Evolutionary conservation across 2,113 vertebrate genomes (phyloP), one percentile per base, ranked within the genome.

Genomic region (Morone chrysops): DNA sequence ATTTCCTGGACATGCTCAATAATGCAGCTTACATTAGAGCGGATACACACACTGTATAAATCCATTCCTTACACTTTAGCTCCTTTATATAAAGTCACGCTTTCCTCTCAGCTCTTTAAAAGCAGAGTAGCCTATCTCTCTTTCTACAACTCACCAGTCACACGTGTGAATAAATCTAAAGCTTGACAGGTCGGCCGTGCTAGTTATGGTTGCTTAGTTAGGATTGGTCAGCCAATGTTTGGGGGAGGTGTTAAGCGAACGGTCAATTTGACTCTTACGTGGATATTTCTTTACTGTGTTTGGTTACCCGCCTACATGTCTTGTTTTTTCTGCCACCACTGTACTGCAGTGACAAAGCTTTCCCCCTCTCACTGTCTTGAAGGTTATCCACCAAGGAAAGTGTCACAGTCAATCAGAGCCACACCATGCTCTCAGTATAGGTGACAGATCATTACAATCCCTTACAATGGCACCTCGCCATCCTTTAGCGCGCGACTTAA

Each of bases 401-500:
- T 89, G 89, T 93, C 91, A 87, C 80, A 92, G 84, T 86, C 82
- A 78, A 90, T 93, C 87, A 73, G 89, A 83, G 90, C 77, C 83
- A 67, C 74, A 59, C 75, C 14, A 36, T 61, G 78, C 86, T 84
- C 82, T 79, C 81, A 75, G 78, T 75, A 82, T 74, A 84, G 89
- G 86, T 59, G 92, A 84, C 91, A 81, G 77, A 91, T 93, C 89
- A 88, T 93, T 91, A 87, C 76, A 78, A 83, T 83, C 72, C 63
- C 67, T 78, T 83, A 89, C 87, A 76, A 82, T 78, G 57, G 83
- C 86, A 90, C 77, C 84, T 88, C 59, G 67, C 73, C 70, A 78
- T 81, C 75, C 60, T 69, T 51, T 69, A 78, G 61, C 78, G 71
- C 12, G 25, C 68, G 75, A 80, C 75, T 86, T 92, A 92, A 94